Base-by-base conservation (phyloP, 2,113 vertebrate species). In the Poeciliopsis prolifica region DNA sequence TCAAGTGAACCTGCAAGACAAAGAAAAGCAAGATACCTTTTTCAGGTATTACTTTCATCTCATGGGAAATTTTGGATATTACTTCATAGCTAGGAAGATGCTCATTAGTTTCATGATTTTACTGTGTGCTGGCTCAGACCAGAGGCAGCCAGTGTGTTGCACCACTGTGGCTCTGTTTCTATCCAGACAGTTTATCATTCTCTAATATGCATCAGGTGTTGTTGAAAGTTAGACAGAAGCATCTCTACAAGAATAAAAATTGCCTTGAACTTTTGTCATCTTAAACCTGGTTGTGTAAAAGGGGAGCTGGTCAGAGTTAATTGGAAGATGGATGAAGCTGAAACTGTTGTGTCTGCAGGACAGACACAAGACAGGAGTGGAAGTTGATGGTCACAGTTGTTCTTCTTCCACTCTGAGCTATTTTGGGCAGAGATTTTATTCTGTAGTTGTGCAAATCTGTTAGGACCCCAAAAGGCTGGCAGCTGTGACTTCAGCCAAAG, bases 21-120 rank as follows among this genome's bases (percentile, higher is more conserved):
- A 10, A n/a, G 22, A 58, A 58, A 58, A 58, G 22, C 19, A 58
- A 10, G 8, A n/a, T 24, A 58, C 19, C 24, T 6, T 58, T 58
- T 58, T 58, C 51, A 58, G 51, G 51, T 58, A 58, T 58, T 58
- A 58, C 51, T 10, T 58, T 11, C 24, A 24, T 58, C 51, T 58
- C 51, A n/a, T 58, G 51, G 51, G 51, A 58, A 58, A 58, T 58
- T 58, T 58, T 58, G 24, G 51, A 58, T n/a, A 58, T 58, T 58
- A n/a, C 22, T n/a, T n/a, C 51, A n/a, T 58, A n/a, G 2, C 51
- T 54, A n/a, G 51, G 22, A 58, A n/a, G 51, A n/a, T 58, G 51
- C 24, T 58, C 51, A 58, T 58, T 58, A 58, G 51, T n/a, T 58
- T 3, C 8, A 58, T 24, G 51, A n/a, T 24, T 24, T n/a, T n/a